Base-by-base conservation (phyloP, 92 coral and sea anemone genomes). In the Pocillopora meandrina region DNA sequence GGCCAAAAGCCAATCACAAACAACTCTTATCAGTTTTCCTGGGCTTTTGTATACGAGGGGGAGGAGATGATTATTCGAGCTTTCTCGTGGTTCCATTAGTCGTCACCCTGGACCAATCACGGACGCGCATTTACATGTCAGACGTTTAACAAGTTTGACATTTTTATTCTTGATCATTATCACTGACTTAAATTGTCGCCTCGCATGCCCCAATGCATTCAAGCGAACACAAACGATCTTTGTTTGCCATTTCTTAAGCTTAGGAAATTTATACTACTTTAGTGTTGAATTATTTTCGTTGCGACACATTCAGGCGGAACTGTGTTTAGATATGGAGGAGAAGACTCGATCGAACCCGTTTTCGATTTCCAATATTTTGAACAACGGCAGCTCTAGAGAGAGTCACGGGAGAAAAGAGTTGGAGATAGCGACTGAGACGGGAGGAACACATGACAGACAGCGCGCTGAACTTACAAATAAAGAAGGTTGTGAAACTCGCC, bases 121-220 rank as follows among this genome's bases (percentile, higher is more conserved):
- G 82, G 90, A 20, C 56, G 77, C 69, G 89, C 83, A 83, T 93
- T 85, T 81, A 87, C 94, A 85, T 95, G 96, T 92, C 98, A 91
- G 94, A 84, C 95, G 95, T 95, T 93, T 93, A 95, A 95, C 95
- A 90, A 95, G 91, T 93, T 93, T 97, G 99, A 94, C 99, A 90
- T 93, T 93, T 97, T 97, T 95, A 97, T 95, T 97, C 94, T 89
- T 81, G 99, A 97, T 97, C 99, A 97, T 97, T 95, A 97, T 97
- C 98, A 86, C 87, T 77, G 98, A 85, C 98, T 97, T 95, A 95
- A 97, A 93, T 90, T 90, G 99, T 95, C 98, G 95, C 97, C 99
- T 92, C 95, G 92, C 92, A 94, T 90, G 96, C 93, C 93, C 90
- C 89, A 78, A 90, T 91, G 96, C 95, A 96, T 91, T 95, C 97